phyloP scores from a whole-genome alignment of 2,888 invertebrate species.

The Rapana venosa region DNA sequence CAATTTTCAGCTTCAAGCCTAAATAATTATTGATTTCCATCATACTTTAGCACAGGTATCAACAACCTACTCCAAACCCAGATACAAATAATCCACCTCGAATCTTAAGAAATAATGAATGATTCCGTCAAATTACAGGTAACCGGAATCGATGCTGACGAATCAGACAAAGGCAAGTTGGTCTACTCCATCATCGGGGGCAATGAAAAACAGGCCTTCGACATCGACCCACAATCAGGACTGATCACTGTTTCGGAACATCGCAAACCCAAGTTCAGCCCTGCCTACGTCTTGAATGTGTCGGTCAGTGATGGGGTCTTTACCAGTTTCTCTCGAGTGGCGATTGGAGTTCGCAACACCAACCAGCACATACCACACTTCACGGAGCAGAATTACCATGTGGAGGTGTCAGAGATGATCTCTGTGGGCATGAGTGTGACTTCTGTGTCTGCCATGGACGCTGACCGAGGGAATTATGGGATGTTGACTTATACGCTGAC shows the following conservation, averaged over 20 bases:
- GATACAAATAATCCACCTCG: no score
- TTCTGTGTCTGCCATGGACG: constrained; percentile 88
- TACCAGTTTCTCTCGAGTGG: constrained; percentile 86
- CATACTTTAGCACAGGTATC: no score
- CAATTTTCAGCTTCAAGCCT: no score
- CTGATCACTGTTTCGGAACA: constrained; percentile 87
- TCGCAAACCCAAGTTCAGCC: constrained; percentile 85
- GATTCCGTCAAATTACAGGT: constrained; percentile 78
- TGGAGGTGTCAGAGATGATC: constrained; percentile 88
- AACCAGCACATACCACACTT: constrained; percentile 90
- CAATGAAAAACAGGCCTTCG: constrained; percentile 82
- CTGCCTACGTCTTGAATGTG: constrained; percentile 88
- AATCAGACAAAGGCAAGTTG: constrained; percentile 86
- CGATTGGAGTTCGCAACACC: constrained; percentile 76
- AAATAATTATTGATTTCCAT: no score
- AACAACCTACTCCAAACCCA: no score
- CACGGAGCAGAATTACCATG: constrained; percentile 87
- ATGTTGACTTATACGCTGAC: constrained; percentile 82
- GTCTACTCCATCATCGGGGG: constrained; percentile 91
- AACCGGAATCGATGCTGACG: constrained; percentile 90
- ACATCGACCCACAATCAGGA: constrained; percentile 76
- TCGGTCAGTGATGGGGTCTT: constrained; percentile 97
- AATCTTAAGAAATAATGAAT: no score
- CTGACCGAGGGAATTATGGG: constrained; percentile 85
- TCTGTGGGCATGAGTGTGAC: constrained; percentile 87